Conservation (phyloP, 64 coral and sea anemone genomes). For the Dendronephthya gigantea region DNA sequence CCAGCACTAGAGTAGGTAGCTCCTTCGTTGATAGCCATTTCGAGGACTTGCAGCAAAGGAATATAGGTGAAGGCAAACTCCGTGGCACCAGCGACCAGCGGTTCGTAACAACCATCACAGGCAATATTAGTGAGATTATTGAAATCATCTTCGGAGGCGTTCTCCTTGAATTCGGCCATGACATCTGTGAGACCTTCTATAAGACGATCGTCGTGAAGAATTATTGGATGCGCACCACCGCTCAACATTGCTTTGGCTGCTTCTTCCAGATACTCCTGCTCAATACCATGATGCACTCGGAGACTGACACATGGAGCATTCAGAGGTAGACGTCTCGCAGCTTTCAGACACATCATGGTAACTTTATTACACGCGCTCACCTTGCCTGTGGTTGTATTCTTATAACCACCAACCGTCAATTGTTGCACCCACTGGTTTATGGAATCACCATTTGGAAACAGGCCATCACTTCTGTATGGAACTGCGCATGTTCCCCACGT, state of each 20-base stretch:
- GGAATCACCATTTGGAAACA: slow-evolving; percentile 61
- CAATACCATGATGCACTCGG: slow-evolving; percentile 50
- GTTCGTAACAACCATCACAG: slow-evolving; percentile 8
- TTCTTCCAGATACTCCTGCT: slow-evolving; percentile 36
- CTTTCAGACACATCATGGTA: slow-evolving; percentile 62
- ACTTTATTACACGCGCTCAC: slow-evolving; percentile 36
- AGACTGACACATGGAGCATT: slow-evolving; percentile 72
- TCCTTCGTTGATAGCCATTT: slow-evolving; percentile 12
- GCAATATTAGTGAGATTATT: not conserved
- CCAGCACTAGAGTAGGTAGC: slow-evolving; percentile 7
- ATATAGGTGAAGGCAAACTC: not conserved
- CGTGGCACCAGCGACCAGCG: not conserved
- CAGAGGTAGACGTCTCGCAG: slow-evolving; percentile 61
- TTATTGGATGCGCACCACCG: slow-evolving; percentile 62
- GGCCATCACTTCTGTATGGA: slow-evolving; percentile 38
- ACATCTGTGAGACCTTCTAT: not conserved
- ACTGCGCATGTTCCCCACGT: slow-evolving; percentile 62
- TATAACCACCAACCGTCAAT: slow-evolving; percentile 77
- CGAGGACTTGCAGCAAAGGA: not conserved
- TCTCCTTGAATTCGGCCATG: not conserved
- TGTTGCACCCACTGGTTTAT: slow-evolving; percentile 91
- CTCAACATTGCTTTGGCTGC: slow-evolving; percentile 53
- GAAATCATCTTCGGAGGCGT: not conserved
- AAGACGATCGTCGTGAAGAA: slow-evolving; percentile 51
- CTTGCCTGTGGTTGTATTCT: slow-evolving; percentile 24